Base-by-base conservation (phyloP, 2,797 vertebrate species). In the Simalia tracyae region DNA sequence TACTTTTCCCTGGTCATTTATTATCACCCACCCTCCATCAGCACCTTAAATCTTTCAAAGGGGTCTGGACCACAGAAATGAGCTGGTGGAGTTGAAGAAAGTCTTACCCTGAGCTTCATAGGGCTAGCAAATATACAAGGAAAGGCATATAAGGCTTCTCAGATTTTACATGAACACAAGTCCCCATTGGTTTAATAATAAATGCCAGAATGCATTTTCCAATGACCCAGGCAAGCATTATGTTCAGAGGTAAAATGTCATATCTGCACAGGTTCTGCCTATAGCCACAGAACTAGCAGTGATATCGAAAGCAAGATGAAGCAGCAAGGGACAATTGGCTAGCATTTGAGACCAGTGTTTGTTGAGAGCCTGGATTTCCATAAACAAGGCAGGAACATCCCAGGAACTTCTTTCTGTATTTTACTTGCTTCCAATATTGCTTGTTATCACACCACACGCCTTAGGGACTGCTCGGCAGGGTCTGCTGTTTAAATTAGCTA, bases 61-160 rank as follows among this genome's bases (percentile, higher is more conserved):
- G 76, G 68, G 68, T 12, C 87, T 89, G 57, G 54, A 59, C 92
- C 93, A 94, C 72, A 93, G 31, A 91, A 95, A 86, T 59, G 88
- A 87, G 50, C n/a, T 11, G 0, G 56, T 42, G 19, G 54, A 14
- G 84, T 59, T 89, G 76, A 92, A 94, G 92, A 61, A 0, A 3
- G 1, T 0, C 57, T 86, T 61, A 91, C 24, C 66, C 93, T 68
- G 87, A 93, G 84, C n/a, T 89, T 24, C 0, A 0, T 72, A 4
- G 36, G 19, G 66, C 92, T 90, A 86, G 90, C 88, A 93, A 91
- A 88, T 0, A 0, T 28, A 4, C 88, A 15, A 94, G 93, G 92
- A 93, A 91, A 2, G 89, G 92, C 63, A 90, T 90, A 87, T 0
- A 2, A 0, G 0, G 2, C 68, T 76, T 72, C 31, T 76, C 72